Percentiles rank a stretch among this genome's conserved stretches.
These are phyloP conservation scores for Onthophagus taurus DNA, from an alignment of 1,140 invertebrate genomes.

Conservation along the genomic window DNA sequence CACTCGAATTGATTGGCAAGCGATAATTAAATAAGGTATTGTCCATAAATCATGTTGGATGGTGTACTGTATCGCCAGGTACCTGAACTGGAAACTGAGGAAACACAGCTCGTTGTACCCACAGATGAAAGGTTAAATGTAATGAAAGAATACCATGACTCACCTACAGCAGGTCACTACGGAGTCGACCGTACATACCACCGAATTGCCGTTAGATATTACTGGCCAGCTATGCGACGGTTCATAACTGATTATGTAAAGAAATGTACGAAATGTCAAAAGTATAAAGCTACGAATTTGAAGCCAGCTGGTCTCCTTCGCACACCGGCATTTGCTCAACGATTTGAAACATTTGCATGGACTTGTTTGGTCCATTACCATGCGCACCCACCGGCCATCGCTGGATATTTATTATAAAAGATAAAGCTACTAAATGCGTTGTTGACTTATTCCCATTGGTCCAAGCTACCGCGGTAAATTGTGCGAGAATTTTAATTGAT, in stretches of 20 bases:
- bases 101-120: conserved; percentile 23
- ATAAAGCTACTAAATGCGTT: conserved; percentile 28
- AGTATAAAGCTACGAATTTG: conserved; percentile 18
- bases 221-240: conserved; percentile 28
- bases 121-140: conserved; percentile 14
- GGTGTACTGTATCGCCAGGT: no score
- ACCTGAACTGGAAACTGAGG: neutral
- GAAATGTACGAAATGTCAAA: conserved; percentile 20
- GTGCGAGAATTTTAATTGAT: conserved; percentile 17
- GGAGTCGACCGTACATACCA: conserved; percentile 24
- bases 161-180: conserved; percentile 25
- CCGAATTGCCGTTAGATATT: conserved; percentile 23
- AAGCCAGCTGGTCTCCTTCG: conserved; percentile 24
- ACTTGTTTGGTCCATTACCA: conserved; percentile 30
- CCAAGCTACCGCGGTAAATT: conserved; percentile 25
- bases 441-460: conserved; percentile 30
- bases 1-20: no score
- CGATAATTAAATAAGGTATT: no score
- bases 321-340: conserved; percentile 13
- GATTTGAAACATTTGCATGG: conserved; percentile 26
- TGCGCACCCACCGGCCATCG: conserved; percentile 14
- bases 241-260: conserved; percentile 21
- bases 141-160: conserved; percentile 25
- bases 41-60: no score
- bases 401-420: conserved; percentile 32